These are phyloP conservation scores for Denticeps clupeoides DNA, from an alignment of 2,797 vertebrate species.

Conservation along the genomic window DNA sequence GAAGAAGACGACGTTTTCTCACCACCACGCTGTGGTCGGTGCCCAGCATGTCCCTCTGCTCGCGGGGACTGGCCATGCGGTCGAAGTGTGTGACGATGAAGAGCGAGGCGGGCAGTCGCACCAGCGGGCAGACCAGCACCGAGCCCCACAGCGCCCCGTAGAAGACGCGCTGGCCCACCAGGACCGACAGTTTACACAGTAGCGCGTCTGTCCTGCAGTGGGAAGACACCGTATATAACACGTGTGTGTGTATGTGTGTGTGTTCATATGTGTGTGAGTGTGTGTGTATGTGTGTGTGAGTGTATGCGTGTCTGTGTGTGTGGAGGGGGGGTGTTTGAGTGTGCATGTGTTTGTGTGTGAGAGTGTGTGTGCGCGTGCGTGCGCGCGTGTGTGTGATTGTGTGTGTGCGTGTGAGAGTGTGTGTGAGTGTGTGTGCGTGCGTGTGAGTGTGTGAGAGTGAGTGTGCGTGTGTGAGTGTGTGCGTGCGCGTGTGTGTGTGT, in stretches of 20 bases:
- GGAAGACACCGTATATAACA: no score
- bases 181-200: slow-evolving; percentile 72
- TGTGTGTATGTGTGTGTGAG: background rate
- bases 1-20: slow-evolving; percentile 47
- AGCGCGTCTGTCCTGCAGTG: slow-evolving; percentile 74
- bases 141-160: slow-evolving; percentile 85
- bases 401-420: background rate
- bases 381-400: background rate
- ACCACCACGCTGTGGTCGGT: slow-evolving; percentile 72
- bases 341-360: background rate
- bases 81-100: slow-evolving; percentile 86
- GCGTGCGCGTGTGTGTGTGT: background rate
- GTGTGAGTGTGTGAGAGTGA: background rate
- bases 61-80: slow-evolving; percentile 51
- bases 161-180: slow-evolving; percentile 83
- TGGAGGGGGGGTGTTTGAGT: no score
- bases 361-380: background rate
- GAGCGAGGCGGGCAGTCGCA: slow-evolving; percentile 82
- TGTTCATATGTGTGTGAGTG: background rate
- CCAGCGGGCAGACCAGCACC: slow-evolving; percentile 67
- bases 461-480: background rate
- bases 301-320: no score
- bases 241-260: no score
- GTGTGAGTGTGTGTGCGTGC: background rate
- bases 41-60: slow-evolving; percentile 82